Evolutionary conservation across 2,888 invertebrate species (phyloP).

Genomic region (Sepiola atlantica): DNA sequence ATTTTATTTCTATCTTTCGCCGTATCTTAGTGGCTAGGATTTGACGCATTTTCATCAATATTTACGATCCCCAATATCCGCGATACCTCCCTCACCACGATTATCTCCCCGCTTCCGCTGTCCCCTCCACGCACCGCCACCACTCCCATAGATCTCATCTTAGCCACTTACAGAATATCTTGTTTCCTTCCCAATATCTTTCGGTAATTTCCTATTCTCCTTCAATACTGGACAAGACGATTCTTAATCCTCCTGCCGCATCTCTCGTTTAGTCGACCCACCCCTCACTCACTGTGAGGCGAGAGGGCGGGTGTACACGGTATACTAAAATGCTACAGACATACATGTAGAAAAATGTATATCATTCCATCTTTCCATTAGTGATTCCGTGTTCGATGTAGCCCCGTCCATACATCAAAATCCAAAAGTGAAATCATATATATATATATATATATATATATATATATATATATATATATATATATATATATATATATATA

Average conservation of each 20-base stretch:
- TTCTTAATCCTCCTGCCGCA: neutral
- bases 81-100: neutral
- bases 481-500: conserved; percentile 2
- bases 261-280: neutral
- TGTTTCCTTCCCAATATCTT: neutral
- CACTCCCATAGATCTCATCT: neutral
- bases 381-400: neutral
- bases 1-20: neutral
- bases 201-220: neutral
- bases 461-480: neutral
- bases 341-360: neutral
- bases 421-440: neutral
- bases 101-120: neutral
- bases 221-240: neutral
- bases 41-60: neutral
- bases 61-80: neutral
- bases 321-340: neutral
- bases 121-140: too few relatives aligned
- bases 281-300: too few relatives aligned
- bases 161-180: neutral
- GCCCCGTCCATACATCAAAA: neutral
- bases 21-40: neutral
- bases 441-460: neutral
- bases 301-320: neutral
- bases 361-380: neutral